These are phyloP conservation scores for Gobionotothen gibberifrons DNA, from an alignment of 2,797 vertebrate species.

Conservation along the genomic window DNA sequence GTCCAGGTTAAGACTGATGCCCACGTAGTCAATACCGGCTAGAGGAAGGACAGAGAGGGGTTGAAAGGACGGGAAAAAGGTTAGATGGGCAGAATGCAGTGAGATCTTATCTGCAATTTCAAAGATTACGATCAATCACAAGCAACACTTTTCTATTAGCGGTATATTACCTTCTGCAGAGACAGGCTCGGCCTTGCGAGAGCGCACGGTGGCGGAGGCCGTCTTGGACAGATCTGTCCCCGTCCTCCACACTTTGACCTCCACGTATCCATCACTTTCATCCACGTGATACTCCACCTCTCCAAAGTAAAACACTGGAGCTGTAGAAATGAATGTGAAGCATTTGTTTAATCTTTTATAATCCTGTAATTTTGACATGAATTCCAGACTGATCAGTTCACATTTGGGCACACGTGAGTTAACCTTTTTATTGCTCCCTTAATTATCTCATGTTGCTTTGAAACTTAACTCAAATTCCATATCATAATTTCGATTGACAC, in stretches of 20 bases:
- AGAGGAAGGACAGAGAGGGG: not conserved
- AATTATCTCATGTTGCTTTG: slow-evolving; percentile 4
- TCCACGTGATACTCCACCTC: slow-evolving; percentile 87
- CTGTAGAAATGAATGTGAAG: slow-evolving; percentile 29
- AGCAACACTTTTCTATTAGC: not conserved
- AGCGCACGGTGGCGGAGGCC: slow-evolving; percentile 89
- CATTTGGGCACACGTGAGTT: not conserved
- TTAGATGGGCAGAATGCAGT: not conserved
- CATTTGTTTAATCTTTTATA: not conserved
- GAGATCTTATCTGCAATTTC: not conserved
- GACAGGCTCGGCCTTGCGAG: slow-evolving; percentile 87
- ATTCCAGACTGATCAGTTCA: not conserved
- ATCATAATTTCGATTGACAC: not conserved
- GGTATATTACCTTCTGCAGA: slow-evolving; percentile 90
- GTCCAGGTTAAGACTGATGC: slow-evolving; percentile 93
- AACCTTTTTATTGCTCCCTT: slow-evolving; percentile 1
- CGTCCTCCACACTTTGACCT: slow-evolving; percentile 90
- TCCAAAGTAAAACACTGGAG: slow-evolving; percentile 91
- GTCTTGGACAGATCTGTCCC: slow-evolving; percentile 91
- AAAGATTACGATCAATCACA: not conserved
- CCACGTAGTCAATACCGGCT: slow-evolving; percentile 95
- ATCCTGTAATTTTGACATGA: not conserved
- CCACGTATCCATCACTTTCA: slow-evolving; percentile 89
- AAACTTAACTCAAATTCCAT: slow-evolving; percentile 2
- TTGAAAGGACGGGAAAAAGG: not conserved